Evolutionary conservation across 1,140 invertebrate species (phyloP).

Genomic region (Papilio glaucus): DNA sequence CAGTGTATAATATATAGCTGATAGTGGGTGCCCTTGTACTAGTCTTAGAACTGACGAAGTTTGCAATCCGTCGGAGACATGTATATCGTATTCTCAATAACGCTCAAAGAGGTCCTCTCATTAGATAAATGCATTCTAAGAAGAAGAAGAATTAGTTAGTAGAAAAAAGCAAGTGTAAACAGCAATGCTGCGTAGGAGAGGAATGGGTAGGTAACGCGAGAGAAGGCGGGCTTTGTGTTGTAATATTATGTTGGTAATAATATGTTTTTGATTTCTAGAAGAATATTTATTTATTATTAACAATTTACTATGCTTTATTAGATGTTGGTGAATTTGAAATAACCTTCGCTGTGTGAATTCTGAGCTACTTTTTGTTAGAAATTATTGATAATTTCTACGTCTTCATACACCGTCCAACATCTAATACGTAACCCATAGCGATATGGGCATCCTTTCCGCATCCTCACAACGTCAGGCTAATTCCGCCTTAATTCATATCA

Average conservation of each 20-base stretch:
- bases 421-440: conserved; percentile 24
- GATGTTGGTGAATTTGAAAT: background rate
- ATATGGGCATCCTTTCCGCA: background rate
- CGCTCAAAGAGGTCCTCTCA: no score
- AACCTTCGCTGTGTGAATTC: background rate
- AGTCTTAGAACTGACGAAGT: no score
- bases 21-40: no score
- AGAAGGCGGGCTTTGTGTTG: no score
- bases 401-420: conserved; percentile 12
- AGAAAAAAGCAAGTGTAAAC: no score
- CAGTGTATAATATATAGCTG: no score
- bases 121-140: no score
- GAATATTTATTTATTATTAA: background rate
- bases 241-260: background rate
- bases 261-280: background rate
- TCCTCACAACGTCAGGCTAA: conserved; percentile 51
- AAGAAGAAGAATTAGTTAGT: no score
- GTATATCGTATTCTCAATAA: no score
- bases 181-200: no score
- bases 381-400: background rate
- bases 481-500: conserved; percentile 62
- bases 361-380: background rate
- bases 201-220: no score
- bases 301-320: background rate
- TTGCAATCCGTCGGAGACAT: no score